phyloP scores from a whole-genome alignment of 2,113 vertebrate genomes.

The Puffinus mauretanicus region DNA sequence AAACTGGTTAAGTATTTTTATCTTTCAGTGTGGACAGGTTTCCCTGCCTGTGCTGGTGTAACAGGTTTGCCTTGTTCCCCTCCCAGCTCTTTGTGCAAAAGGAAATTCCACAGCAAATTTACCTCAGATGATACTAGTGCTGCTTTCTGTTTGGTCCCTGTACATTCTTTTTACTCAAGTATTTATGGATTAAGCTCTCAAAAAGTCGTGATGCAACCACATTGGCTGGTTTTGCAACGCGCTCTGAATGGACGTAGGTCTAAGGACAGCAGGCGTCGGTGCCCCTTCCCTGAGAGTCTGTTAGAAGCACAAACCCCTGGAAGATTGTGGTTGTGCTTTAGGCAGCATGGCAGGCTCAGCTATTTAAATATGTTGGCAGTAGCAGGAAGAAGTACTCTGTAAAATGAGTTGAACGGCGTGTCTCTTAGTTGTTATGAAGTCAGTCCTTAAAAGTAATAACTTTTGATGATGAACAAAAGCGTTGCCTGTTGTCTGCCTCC shows the following conservation, averaged over 20 bases:
- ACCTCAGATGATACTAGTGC: neutral
- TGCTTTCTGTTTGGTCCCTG: neutral
- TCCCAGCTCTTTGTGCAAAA: conserved; percentile 57
- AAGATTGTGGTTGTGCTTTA: neutral
- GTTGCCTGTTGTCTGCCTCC: neutral
- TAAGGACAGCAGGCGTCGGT: neutral
- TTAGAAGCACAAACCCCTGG: neutral
- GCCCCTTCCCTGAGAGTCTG: neutral
- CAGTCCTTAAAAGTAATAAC: neutral
- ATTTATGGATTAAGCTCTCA: neutral
- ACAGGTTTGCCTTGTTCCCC: conserved; percentile 66
- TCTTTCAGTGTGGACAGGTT: conserved; percentile 16
- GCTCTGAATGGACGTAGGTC: neutral
- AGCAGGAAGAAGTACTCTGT: neutral
- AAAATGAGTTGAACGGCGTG: neutral
- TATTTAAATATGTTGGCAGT: conserved; percentile 21
- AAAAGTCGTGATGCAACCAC: rapidly evolving
- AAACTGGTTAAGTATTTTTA: conserved; percentile 6
- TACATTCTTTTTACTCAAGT: neutral
- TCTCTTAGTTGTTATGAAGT: neutral
- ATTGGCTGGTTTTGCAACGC: neutral
- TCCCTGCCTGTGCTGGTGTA: conserved; percentile 46
- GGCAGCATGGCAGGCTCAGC: neutral
- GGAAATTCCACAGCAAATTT: conserved; percentile 54
- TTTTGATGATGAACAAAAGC: neutral